Base-by-base conservation (phyloP, 2,113 vertebrate genomes). In the Formicarius rufipectus region DNA sequence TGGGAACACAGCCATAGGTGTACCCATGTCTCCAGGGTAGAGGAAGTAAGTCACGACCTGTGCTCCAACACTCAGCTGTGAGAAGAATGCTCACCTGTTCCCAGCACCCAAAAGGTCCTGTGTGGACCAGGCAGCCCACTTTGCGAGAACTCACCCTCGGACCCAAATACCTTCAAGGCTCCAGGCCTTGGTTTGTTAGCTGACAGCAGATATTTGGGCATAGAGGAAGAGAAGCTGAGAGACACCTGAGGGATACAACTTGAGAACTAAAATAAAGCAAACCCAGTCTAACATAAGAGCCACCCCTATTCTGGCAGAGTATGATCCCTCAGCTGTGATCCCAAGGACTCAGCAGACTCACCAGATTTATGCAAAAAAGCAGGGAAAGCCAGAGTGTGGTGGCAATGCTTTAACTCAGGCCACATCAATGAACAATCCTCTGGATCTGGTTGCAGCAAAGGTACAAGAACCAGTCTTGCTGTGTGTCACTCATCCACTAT, bases 311-410 rank as follows among this genome's bases (percentile, higher is more conserved):
- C 56, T 64, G 42, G 71, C 37, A 47, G 64, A 58, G 63, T 42
- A n/a, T 2, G 2, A 25, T 24, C 16, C 42, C 28, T 50, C 4
- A 1, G 64, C 52, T 8, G 30, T 62, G 37, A 62, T 27, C 35
- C 23, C 2, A 1, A 25, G 4, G 31, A 7, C 35, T 55, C 6
- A 0, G 68, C 12, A 76, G 49, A 50, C 1, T 6, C 30, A 44
- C 20, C n/a, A 37, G 52, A 35, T 47, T 15, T 5, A 22, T 0
- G 1, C 60, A 10, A 37, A 35, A 53, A 42, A 55, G 12, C 60
- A 39, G 12, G 42, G 68, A 63, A 50, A 28, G 19, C 21, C 60
- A 42, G 52, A 63, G n/a, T 33, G 58, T 4, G 5, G 39, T 15
- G n/a, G 56, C 55, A 62, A 15, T 33, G 69, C 6, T 37, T 71